Evolutionary conservation across 2,113 vertebrate genomes (phyloP), one percentile per base, ranked within the genome.

Genomic region (Labrus mixtus): DNA sequence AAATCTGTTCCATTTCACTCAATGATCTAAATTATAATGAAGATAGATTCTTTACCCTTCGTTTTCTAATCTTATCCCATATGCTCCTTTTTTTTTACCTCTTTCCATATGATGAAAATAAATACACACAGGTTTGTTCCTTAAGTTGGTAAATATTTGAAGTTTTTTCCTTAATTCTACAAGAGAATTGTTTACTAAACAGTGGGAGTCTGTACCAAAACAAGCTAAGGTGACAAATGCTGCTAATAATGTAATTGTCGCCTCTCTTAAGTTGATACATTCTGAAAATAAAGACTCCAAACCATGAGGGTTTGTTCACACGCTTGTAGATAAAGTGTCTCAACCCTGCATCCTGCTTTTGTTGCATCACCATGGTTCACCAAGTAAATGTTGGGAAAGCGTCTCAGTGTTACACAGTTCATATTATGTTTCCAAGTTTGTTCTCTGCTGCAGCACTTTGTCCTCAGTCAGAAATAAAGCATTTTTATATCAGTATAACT

Each of bases 401-500:
- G 57, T 0, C 45, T 46, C 13, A 13, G 9, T 75, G 22, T 59
- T 68, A n/a, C 50, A 58, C 19, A 15, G 46, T 33, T 63, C 25
- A 45, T 59, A 60, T 59, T 19, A 41, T 19, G 36, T 62, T 45
- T 41, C 15, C 22, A 56, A 10, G 6, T 53, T 50, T 25, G 33
- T 73, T 72, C n/a, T 66, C 16, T n/a, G 25, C 4, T 39, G 64
- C 50, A 41, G 16, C 25, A 41, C 56, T 77, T 37, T 56, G 17
- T 50, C 43, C 54, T 36, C 3, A 68, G 70, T 68, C 12, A 33
- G 33, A 68, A 70, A 61, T 51, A 46, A 68, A 53, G 5, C 23
- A 22, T 76, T 55, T 82, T 82, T 84, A 79, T 65, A 58, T 63
- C 76, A 69, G 29, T 48, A 1, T 51, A 72, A 50, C 61, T 74